Conservation (phyloP, 2,113 vertebrate species). For the Antechinus flavipes region DNA sequence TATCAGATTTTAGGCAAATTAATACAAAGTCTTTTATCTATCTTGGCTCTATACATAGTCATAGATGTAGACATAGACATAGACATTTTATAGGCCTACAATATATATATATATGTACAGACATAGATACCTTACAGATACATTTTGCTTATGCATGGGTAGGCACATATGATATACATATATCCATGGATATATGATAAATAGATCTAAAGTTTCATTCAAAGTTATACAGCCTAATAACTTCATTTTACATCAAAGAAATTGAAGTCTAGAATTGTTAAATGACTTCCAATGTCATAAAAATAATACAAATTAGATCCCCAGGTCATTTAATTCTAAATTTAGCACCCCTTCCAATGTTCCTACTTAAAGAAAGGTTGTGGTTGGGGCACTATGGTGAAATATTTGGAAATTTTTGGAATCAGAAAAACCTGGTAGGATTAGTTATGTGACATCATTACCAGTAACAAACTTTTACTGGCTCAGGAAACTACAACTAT, state of each 20-base stretch:
- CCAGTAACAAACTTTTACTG: not conserved
- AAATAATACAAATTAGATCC: not conserved
- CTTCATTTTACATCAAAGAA: not conserved
- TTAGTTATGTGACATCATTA: not conserved
- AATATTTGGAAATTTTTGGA: not conserved
- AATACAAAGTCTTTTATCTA: not conserved
- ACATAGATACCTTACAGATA: not conserved
- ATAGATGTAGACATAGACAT: not conserved
- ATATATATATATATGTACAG: not conserved
- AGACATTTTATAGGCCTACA: not conserved
- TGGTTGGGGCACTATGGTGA: not conserved
- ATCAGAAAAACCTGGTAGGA: not conserved
- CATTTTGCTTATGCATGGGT: not conserved
- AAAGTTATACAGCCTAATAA: not conserved
- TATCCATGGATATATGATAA: not conserved
- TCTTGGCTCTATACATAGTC: not conserved
- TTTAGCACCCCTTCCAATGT: not conserved
- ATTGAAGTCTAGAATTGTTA: not conserved
- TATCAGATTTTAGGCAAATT: not conserved
- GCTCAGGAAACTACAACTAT: not conserved
- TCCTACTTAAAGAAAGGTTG: not conserved
- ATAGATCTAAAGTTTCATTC: not conserved
- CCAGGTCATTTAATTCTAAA: not conserved
- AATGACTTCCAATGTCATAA: not conserved
- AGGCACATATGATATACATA: not conserved